Percentiles rank a stretch among this genome's conserved stretches.
Evolutionary conservation across 2,113 vertebrate genomes (phyloP).

Genomic region (Platichthys flesus): DNA sequence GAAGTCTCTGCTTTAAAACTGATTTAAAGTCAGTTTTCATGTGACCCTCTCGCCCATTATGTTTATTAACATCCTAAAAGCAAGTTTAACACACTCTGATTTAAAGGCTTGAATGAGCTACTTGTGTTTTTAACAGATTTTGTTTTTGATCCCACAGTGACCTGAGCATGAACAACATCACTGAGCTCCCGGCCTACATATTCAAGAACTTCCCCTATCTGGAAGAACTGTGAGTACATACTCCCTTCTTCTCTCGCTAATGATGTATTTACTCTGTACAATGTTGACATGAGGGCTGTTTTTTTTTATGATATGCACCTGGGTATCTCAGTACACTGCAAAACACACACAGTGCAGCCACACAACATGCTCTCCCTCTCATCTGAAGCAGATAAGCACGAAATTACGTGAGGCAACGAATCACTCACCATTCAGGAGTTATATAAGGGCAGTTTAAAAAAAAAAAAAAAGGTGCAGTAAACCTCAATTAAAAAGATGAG

Average conservation of each 20-base stretch:
- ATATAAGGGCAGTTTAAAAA: constrained; percentile 36
- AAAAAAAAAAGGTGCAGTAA: constrained; percentile 38
- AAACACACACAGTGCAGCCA: constrained; percentile 9
- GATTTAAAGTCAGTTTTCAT: neutral
- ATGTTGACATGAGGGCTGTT: constrained; percentile 60
- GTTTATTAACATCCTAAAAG: neutral
- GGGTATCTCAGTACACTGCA: constrained; percentile 55
- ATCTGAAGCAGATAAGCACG: constrained; percentile 30
- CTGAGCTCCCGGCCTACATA: constrained; percentile 91
- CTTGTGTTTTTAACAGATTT: constrained; percentile 12
- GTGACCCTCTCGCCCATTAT: neutral
- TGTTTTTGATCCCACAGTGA: constrained; percentile 86
- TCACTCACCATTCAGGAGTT: constrained; percentile 61
- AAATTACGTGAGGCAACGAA: constrained; percentile 48
- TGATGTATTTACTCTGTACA: constrained; percentile 56
- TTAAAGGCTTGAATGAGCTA: neutral
- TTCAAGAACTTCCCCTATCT: constrained; percentile 95
- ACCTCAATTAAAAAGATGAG: constrained; percentile 61
- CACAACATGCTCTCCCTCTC: constrained; percentile 41
- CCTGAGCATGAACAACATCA: constrained; percentile 99
- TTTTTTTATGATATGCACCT: constrained; percentile 60
- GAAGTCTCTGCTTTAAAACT: neutral
- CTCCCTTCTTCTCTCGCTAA: constrained; percentile 14
- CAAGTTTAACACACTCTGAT: neutral
- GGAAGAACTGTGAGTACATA: constrained; percentile 94